Conservation (phyloP, 1,140 invertebrate species). For the Agrypnia vestita region DNA sequence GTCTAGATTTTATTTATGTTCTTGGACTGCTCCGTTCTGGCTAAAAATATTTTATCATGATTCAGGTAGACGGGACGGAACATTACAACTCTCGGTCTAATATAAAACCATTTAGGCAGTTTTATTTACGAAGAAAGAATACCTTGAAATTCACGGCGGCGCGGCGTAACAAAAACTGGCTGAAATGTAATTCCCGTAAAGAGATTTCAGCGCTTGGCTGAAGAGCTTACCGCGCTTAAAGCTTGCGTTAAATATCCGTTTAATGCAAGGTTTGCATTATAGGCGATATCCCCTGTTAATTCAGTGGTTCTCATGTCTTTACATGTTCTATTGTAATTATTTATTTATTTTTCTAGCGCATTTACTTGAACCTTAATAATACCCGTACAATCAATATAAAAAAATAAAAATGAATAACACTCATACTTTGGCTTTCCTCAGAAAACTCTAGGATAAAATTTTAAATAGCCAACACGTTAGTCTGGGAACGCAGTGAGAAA, state of each 20-base stretch:
- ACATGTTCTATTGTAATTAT: background rate
- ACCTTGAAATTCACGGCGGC: background rate
- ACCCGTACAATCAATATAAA: no score
- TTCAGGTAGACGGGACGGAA: no score
- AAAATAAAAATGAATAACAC: no score
- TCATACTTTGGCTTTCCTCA: no score
- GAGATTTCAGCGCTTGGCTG: conserved; percentile 9
- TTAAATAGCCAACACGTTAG: no score
- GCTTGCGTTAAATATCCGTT: conserved; percentile 34
- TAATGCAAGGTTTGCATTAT: conserved; percentile 24
- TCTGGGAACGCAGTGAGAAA: no score
- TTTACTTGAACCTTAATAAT: no score
- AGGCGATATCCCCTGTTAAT: conserved; percentile 5
- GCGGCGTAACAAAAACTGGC: background rate
- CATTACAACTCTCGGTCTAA: no score
- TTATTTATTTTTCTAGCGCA: no score
- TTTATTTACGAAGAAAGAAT: background rate
- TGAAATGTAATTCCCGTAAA: conserved; percentile 23
- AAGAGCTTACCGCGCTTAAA: background rate
- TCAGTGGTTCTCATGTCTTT: conserved; percentile 1
- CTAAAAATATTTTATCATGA: no score
- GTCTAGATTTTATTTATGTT: background rate
- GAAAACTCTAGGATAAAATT: no score
- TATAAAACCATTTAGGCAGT: background rate
- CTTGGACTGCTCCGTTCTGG: no score